Conservation (phyloP, 1,140 invertebrate genomes). For the Drosophila sulfurigaster region DNA sequence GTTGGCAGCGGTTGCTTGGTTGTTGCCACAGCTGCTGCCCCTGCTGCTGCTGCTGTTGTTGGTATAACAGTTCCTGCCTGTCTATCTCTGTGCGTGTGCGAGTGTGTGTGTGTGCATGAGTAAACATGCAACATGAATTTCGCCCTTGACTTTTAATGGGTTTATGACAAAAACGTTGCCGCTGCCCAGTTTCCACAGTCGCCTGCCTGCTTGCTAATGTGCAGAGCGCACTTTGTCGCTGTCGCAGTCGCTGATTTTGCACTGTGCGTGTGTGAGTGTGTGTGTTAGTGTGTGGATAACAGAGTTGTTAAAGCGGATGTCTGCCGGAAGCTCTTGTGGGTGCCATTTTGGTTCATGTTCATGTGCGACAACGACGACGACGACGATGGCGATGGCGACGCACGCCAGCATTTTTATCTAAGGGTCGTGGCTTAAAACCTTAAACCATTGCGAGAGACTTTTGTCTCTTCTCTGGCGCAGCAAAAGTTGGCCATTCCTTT, state of each 20-base stretch:
- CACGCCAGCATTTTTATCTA: conserved; percentile 51
- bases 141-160: conserved; percentile 84
- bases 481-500: conserved; percentile 47
- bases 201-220: conserved; percentile 65
- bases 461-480: conserved; percentile 55
- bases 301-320: conserved; percentile 80
- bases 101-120: conserved; percentile 54
- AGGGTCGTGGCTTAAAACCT: conserved; percentile 48
- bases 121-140: conserved; percentile 82
- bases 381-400: conserved; percentile 28
- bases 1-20: conserved; percentile 53
- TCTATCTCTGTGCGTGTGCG: conserved; percentile 15
- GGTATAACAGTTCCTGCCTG: conserved; percentile 24
- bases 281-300: conserved; percentile 60
- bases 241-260: conserved; percentile 6
- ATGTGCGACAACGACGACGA: conserved; percentile 17
- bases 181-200: conserved; percentile 17
- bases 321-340: conserved; percentile 79
- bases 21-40: conserved; percentile 31
- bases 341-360: conserved; percentile 80
- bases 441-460: conserved; percentile 62
- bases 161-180: conserved; percentile 76
- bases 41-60: background rate
- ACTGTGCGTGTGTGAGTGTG: conserved; percentile 31
- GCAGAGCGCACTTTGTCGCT: conserved; percentile 53